Evolutionary conservation across 1,140 invertebrate species (phyloP).

Genomic region (Camponotus vicinus): DNA sequence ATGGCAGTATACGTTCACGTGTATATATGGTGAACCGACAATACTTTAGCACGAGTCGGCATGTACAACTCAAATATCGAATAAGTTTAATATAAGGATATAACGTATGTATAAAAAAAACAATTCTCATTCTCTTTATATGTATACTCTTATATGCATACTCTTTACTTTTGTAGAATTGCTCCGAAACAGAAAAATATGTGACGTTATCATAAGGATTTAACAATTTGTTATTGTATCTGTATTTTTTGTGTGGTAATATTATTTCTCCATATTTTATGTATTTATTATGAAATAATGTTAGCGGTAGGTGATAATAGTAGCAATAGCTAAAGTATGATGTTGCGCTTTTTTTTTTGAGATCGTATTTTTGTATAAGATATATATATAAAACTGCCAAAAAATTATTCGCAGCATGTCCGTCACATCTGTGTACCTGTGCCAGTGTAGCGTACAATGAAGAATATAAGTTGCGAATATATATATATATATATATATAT

Average conservation of each 20-base stretch:
- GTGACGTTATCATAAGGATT: slow-evolving; percentile 12
- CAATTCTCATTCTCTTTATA: slow-evolving; percentile 14
- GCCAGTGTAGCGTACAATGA: slow-evolving; percentile 57
- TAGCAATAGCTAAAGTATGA: slow-evolving; percentile 23
- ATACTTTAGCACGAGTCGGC: slow-evolving; percentile 70
- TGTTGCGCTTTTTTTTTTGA: slow-evolving; percentile 27
- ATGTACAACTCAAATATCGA: slow-evolving; percentile 61
- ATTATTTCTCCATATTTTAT: neutral
- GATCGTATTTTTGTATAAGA: slow-evolving; percentile 69
- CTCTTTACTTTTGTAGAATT: slow-evolving; percentile 56
- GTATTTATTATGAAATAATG: slow-evolving; percentile 24
- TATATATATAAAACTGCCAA: slow-evolving; percentile 70
- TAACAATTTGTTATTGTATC: neutral
- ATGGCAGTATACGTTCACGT: slow-evolving; percentile 38
- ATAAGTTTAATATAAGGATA: slow-evolving; percentile 55
- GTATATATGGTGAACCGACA: slow-evolving; percentile 65
- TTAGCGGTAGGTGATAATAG: neutral
- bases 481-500: slow-evolving; percentile 6
- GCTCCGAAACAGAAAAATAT: neutral
- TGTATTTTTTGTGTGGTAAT: slow-evolving; percentile 54
- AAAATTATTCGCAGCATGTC: slow-evolving; percentile 59
- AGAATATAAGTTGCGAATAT: slow-evolving; percentile 17
- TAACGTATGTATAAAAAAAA: slow-evolving; percentile 37
- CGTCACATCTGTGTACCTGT: slow-evolving; percentile 70
- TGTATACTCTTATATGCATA: slow-evolving; percentile 3